Evolutionary conservation across 1,140 invertebrate species (phyloP).

Genomic region (Latrodectus geometricus): DNA sequence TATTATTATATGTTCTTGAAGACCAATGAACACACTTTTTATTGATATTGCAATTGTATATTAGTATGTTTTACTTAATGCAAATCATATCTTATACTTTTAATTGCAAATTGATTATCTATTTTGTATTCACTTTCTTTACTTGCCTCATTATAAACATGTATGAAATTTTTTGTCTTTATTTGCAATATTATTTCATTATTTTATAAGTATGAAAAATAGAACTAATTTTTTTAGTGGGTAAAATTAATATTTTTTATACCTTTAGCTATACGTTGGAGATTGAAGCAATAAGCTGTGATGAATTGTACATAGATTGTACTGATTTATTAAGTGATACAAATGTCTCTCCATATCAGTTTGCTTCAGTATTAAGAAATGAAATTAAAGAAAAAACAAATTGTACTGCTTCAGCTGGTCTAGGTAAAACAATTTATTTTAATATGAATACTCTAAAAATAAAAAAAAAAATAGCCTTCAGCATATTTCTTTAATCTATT

Average conservation of each 20-base stretch:
- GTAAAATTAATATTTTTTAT: background rate
- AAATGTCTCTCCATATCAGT: slow-evolving; percentile 77
- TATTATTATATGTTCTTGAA: too few species aligned
- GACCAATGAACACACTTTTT: too few species aligned
- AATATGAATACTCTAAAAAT: background rate
- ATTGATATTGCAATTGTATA: too few species aligned
- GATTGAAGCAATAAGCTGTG: slow-evolving; percentile 96
- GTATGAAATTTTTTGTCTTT: too few species aligned
- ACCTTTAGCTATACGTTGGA: slow-evolving; percentile 82
- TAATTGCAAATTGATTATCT: too few species aligned
- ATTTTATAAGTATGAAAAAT: background rate
- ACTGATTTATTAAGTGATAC: slow-evolving; percentile 78
- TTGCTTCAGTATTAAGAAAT: slow-evolving; percentile 81
- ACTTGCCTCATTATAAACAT: too few species aligned
- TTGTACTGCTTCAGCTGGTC: slow-evolving; percentile 91
- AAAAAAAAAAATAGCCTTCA: background rate
- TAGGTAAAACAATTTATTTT: slow-evolving; percentile 72
- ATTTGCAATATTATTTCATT: too few species aligned
- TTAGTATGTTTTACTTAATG: too few species aligned
- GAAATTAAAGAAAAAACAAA: slow-evolving; percentile 83
- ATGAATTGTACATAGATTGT: slow-evolving; percentile 96
- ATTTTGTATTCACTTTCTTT: too few species aligned
- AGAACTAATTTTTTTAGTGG: background rate
- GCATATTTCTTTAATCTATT: background rate
- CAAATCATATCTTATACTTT: too few species aligned